phyloP scores from a whole-genome alignment of 1,140 invertebrate genomes.

The Glossosoma conforme region DNA sequence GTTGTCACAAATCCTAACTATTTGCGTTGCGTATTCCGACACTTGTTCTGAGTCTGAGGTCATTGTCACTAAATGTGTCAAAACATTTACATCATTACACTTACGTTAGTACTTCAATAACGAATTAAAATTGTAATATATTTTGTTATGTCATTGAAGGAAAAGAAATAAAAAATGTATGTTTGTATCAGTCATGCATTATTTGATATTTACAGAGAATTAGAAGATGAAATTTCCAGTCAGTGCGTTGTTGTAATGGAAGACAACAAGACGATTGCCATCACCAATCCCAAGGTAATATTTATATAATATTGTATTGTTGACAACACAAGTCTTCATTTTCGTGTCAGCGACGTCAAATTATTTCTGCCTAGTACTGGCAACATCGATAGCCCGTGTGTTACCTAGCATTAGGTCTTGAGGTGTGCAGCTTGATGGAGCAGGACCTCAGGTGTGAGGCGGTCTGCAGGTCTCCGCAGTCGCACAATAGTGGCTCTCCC shows the following conservation, averaged over 20 bases:
- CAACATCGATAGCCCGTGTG: background rate
- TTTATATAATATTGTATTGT: background rate
- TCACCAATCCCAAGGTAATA: constrained; percentile 53
- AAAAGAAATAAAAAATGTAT: too few relatives aligned
- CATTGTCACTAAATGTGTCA: background rate
- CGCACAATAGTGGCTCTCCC: too few relatives aligned
- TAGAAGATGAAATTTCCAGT: constrained; percentile 28
- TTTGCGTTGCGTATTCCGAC: background rate
- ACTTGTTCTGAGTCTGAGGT: background rate
- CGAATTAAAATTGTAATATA: background rate
- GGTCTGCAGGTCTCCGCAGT: too few relatives aligned
- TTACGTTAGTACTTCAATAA: background rate
- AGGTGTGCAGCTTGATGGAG: background rate
- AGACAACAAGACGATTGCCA: constrained; percentile 44
- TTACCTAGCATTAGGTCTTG: background rate
- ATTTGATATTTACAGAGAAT: constrained; percentile 35
- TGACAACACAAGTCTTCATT: background rate
- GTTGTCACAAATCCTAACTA: too few relatives aligned
- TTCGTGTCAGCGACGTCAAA: background rate
- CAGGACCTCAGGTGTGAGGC: too few relatives aligned
- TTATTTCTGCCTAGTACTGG: background rate
- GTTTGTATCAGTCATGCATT: background rate
- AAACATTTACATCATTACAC: background rate
- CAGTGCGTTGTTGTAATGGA: constrained; percentile 42
- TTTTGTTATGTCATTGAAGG: background rate